Evolutionary conservation across 2,113 vertebrate genomes (phyloP).

Genomic region (Gopherus flavomarginatus): DNA sequence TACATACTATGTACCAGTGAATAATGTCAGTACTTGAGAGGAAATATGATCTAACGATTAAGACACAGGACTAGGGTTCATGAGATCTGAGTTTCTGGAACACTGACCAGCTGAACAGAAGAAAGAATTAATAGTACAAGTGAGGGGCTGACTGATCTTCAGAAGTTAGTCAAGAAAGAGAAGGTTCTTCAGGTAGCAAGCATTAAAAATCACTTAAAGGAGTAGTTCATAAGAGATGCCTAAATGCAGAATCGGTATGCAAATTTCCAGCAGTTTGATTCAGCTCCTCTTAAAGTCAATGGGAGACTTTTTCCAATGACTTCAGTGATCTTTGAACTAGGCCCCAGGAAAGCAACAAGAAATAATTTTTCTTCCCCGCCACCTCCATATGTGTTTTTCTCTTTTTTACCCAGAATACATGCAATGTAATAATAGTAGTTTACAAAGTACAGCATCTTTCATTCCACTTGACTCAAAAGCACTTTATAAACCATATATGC

Average conservation of each 20-base stretch:
- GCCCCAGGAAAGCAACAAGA: not conserved
- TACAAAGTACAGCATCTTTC: not conserved
- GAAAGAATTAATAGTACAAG: not conserved
- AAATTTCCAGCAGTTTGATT: rapidly evolving
- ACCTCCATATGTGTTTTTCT: not conserved
- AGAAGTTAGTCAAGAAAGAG: not conserved
- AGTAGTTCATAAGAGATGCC: not conserved
- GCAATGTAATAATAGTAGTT: not conserved
- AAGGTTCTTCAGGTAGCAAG: not conserved
- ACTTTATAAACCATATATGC: not conserved
- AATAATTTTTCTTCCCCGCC: not conserved
- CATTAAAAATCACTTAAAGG: not conserved
- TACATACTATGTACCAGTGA: rapidly evolving
- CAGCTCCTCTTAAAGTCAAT: not conserved
- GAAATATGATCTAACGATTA: not conserved
- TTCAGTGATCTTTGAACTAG: not conserved
- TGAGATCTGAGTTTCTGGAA: not conserved
- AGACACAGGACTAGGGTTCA: not conserved
- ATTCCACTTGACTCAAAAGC: not conserved
- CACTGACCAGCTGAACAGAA: not conserved
- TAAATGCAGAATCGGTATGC: not conserved
- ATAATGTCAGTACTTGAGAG: not conserved
- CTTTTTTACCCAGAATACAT: not conserved
- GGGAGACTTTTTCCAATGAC: not conserved
- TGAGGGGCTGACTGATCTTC: not conserved